Conservation (phyloP, 1,140 invertebrate genomes). For the Drosophila bifasciata region DNA sequence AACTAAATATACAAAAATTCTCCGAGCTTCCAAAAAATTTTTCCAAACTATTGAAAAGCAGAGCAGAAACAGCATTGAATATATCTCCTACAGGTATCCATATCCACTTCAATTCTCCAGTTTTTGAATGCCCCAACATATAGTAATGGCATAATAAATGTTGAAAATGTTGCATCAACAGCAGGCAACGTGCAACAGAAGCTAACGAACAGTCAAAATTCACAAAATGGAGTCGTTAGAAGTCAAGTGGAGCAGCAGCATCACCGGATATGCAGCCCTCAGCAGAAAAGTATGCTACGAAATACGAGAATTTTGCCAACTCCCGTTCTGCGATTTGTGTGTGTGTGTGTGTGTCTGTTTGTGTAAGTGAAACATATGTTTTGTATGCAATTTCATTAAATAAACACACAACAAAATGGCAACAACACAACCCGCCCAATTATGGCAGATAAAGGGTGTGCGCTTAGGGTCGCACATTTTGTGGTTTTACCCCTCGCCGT, state of each 20-base stretch:
- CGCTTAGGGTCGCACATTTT: slow-evolving; percentile 38
- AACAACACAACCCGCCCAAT: slow-evolving; percentile 38
- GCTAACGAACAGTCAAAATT: slow-evolving; percentile 19
- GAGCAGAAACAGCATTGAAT: too few species aligned
- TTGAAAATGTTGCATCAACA: slow-evolving; percentile 8
- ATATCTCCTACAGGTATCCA: too few species aligned
- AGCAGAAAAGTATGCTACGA: slow-evolving; percentile 38
- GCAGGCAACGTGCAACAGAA: slow-evolving; percentile 1
- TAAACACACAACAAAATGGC: slow-evolving; percentile 59
- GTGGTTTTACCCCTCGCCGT: slow-evolving; percentile 19
- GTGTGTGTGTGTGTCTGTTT: not conserved
- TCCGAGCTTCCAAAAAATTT: too few species aligned
- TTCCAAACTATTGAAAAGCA: too few species aligned
- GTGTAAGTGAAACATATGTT: slow-evolving; percentile 61
- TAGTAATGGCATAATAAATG: slow-evolving; percentile 34
- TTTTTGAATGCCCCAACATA: too few species aligned
- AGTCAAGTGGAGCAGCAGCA: slow-evolving; percentile 47
- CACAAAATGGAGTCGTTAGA: slow-evolving; percentile 60
- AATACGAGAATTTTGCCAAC: slow-evolving; percentile 4
- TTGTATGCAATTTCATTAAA: slow-evolving; percentile 73
- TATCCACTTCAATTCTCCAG: not conserved
- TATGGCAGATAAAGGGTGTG: slow-evolving; percentile 26
- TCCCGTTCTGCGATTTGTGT: not conserved
- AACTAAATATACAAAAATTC: too few species aligned
- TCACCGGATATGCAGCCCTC: slow-evolving; percentile 19